Base-by-base conservation (phyloP, 2,888 invertebrate genomes). In the Callinectes sapidus region DNA sequence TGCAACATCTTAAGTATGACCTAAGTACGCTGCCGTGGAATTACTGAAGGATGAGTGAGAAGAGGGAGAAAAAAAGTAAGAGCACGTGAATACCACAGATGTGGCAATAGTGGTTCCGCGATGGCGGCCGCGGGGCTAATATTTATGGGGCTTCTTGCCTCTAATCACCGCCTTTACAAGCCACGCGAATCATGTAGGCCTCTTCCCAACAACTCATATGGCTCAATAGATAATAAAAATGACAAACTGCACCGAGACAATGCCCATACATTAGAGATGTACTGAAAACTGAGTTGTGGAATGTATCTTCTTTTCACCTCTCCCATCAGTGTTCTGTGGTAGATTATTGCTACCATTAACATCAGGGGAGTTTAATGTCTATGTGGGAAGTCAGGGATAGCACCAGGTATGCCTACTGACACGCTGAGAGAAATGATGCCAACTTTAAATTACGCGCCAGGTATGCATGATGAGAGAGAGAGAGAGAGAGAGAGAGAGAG, bases 111-210 rank as follows among this genome's bases (percentile, higher is more conserved):
- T 81, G 81, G 18, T 35, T 81, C 35, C 81, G 32, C 16, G 81
- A 81, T 81, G 81, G 81, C 81, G 81, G 81, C 81, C 81, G 35
- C 81, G 81, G 81, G 81, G 81, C 81, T 81, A 81, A 81, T 81
- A 81, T 81, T 81, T 81, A 81, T 81, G 81, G 81, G 81, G 81
- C 81, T 81, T 81, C 81, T 81, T 71, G n/a, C 61, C 23, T 10
- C 61, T 61, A 61, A 61, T 61, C 61, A 61, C 61, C 18, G 23
- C 23, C 2, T 61, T 61, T 6, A 61, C 23, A 5, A 61, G 18
- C 61, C 61, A 23, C 13, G 23, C 61, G 23, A 23, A 61, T 61
- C 61, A 61, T 61, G 23, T 61, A 23, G 61, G 23, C 23, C 23
- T 61, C 61, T 61, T 61, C 3, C 61, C 23, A 23, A 61, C 61